Evolutionary conservation across 2,797 vertebrate genomes (phyloP), one percentile per base, ranked within the genome.

Genomic region (Ctenochaetus hawaiiensis): DNA sequence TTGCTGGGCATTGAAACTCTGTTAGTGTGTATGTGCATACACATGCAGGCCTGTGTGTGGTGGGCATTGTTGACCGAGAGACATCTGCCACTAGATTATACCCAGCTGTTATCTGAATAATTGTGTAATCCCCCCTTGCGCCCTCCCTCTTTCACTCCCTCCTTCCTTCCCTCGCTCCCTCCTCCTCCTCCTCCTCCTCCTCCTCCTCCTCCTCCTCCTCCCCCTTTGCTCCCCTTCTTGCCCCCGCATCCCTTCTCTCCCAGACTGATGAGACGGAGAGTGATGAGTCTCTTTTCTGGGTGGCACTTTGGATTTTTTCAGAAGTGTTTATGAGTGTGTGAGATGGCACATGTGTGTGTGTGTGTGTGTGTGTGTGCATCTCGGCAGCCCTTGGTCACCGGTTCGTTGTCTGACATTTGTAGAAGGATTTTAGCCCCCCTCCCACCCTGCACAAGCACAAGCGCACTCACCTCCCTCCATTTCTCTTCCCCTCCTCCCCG

Each of bases 101-200:
- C 94, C 94, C 95, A 96, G 95, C 95, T 96, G 95, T 96, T 96
- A 95, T 95, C 94, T 95, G 93, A 94, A 95, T 95, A 95, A 95
- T 94, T 95, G 93, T 95, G 91, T 94, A 93, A 94, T 93, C 87
- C 91, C 92, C 87, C 86, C 58, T 66, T 57, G 49, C 68, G 77
- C 72, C 52, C 72, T 58, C 78, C 76, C 63, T 51, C 63, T 54
- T 64, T 65, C 48, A 54, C 67, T 69, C 48, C 45, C 34, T 64
- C 72, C 2, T 70, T 51, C 68, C 65, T 75, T 74, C 83, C 43
- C 47, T 52, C 61, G 66, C 61, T 68, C 54, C 43, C 68, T 77
- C 63, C 53, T 73, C 58, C 80, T 75, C 59, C 49, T 60, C 58
- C 61, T 65, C 54, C 58, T 60, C 70, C 41, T 11, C 67, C 68